A percentile compares a stretch with the other conserved stretches of the same genome.
These are phyloP conservation scores for Acholoe squamosa DNA, from an alignment of 2,888 invertebrate species.

Conservation along the genomic window DNA sequence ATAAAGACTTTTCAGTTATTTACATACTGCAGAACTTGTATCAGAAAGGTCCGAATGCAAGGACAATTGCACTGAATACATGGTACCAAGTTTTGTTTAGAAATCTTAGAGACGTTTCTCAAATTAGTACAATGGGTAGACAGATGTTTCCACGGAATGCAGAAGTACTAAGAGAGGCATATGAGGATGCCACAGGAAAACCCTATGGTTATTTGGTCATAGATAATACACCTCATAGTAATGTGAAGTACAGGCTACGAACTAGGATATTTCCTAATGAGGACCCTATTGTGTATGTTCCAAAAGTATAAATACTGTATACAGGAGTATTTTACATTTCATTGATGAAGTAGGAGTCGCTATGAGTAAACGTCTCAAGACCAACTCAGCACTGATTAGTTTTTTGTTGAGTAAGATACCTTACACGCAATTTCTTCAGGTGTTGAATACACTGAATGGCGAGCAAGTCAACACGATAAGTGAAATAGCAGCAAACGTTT, in stretches of 20 bases:
- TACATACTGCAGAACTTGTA: constrained; percentile 57
- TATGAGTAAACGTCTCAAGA: constrained; percentile 44
- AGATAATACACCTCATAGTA: constrained; percentile 8
- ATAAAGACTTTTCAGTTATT: constrained; percentile 32
- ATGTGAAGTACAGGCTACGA: constrained; percentile 27
- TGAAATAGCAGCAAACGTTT: constrained; percentile 12
- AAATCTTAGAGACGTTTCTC: constrained; percentile 49
- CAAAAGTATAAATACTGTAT: constrained; percentile 6
- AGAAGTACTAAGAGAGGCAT: constrained; percentile 36
- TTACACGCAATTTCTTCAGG: neutral
- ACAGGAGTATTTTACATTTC: neutral
- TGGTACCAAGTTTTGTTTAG: constrained; percentile 53
- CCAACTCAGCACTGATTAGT: neutral
- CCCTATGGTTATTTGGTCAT: constrained; percentile 60
- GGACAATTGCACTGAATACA: constrained; percentile 55
- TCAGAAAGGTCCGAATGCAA: constrained; percentile 10
- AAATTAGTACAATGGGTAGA: constrained; percentile 31
- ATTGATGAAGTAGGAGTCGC: too few species aligned
- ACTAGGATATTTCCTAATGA: constrained; percentile 57
- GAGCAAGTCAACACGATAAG: neutral
- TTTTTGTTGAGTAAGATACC: neutral
- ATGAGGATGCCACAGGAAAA: constrained; percentile 58
- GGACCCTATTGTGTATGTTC: constrained; percentile 27
- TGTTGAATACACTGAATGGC: neutral
- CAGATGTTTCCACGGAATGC: constrained; percentile 62